Evolutionary conservation across 2,113 vertebrate species (phyloP), one percentile per base, ranked within the genome.

Genomic region (Hydropotes inermis): DNA sequence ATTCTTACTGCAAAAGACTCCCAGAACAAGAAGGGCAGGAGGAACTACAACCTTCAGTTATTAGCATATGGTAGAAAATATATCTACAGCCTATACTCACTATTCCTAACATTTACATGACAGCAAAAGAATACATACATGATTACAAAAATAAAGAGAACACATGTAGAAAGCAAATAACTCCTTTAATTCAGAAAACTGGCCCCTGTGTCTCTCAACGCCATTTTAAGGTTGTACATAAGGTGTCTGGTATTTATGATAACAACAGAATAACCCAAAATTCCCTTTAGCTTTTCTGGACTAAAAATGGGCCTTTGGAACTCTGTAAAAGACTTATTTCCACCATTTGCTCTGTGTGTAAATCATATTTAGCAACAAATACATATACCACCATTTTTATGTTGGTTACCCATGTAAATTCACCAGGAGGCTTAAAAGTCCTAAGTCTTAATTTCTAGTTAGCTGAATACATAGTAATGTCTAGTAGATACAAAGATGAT

Each of bases 241-340:
- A 52, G 74, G 52, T 61, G 5, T 33, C 28, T 89, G 47, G 21
- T 93, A 89, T 60, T 54, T 95, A 64, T 45, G 43, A 52, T 85
- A 55, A 90, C 33, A 96, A 91, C 76, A 96, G 89, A 83, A 91
- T 67, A 81, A 94, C 12, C 55, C 50, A 58, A 97, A 89, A 92
- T 87, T 84, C 67, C 36, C 52, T 60, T 70, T 52, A 55, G 43
- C 36, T 94, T 86, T 94, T 83, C 61, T 70, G 89, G 50, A 87
- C 50, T 92, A 81, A 61, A 90, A 89, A 89, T 45, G 13, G 81
- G 52, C 16, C n/a, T 97, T 64, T 90, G 5, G 50, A 92, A 91
- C 50, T 45, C 10, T 81, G 17, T 61, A 61, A 70, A 90, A 79
- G 28, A 64, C 16, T 74, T 60, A 90, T 50, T 96, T 91, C 60